These are phyloP conservation scores for Melanerpes aurifrons DNA, from an alignment of 2,113 vertebrate genomes.

Conservation along the genomic window DNA sequence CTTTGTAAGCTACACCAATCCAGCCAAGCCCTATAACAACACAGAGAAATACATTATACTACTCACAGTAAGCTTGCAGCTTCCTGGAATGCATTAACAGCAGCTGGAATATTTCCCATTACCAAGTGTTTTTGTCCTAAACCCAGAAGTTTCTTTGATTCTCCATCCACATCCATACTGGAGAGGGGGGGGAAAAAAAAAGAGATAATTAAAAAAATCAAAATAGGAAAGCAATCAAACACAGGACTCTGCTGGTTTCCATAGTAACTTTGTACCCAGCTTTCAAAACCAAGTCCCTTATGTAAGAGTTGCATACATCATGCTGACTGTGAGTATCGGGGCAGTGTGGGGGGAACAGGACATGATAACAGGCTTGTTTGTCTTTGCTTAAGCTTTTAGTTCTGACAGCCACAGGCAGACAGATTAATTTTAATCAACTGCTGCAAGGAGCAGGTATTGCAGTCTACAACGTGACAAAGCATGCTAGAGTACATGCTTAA, in stretches of 20 bases:
- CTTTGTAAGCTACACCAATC: neutral
- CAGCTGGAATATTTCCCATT: constrained; percentile 93
- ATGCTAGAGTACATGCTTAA: neutral
- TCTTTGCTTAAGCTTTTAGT: neutral
- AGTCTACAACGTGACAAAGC: neutral
- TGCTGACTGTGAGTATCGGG: neutral
- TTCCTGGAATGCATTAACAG: constrained; percentile 94
- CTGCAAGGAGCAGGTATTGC: fast-evolving
- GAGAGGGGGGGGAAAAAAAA: fast-evolving
- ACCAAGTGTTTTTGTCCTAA: constrained; percentile 94
- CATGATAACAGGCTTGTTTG: neutral
- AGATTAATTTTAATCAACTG: neutral
- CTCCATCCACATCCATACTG: constrained; percentile 86
- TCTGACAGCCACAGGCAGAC: neutral
- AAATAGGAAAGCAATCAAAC: neutral
- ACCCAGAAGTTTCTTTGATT: constrained; percentile 93
- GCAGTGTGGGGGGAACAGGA: too few relatives aligned
- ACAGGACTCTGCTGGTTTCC: neutral
- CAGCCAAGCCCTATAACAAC: neutral
- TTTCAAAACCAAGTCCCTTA: neutral
- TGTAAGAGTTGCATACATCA: fast-evolving
- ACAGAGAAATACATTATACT: neutral
- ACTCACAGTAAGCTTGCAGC: constrained; percentile 95
- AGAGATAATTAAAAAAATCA: neutral
- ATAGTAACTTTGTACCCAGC: neutral